Conservation (phyloP, 2,113 vertebrate species). For the Leptosomus discolor region DNA sequence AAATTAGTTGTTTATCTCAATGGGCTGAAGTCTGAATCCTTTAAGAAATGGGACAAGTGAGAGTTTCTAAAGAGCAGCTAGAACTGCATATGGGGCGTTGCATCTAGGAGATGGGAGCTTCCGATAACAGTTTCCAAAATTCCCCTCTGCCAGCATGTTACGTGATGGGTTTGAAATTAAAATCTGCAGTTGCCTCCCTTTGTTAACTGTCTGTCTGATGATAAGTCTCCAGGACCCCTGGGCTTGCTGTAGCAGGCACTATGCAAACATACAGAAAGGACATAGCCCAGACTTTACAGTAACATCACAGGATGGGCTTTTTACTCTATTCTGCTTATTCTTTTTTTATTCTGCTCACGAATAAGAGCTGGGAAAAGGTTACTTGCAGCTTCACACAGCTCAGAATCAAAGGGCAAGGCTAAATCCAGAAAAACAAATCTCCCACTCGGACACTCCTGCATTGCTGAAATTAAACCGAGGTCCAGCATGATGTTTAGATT, state of each 20-base stretch:
- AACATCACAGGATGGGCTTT: background rate
- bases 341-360: background rate
- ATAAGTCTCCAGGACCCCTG: background rate
- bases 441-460: background rate
- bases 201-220: background rate
- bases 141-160: background rate
- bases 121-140: background rate
- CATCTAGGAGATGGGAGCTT: background rate
- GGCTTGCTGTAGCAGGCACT: background rate
- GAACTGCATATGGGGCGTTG: background rate
- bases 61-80: background rate
- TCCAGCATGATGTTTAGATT: background rate
- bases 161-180: background rate
- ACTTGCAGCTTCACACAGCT: background rate
- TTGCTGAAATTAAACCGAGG: background rate
- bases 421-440: background rate
- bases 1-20: background rate
- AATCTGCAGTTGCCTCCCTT: background rate
- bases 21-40: background rate
- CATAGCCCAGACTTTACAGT: background rate
- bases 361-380: background rate
- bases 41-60: background rate
- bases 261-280: background rate
- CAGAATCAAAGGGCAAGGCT: background rate
- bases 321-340: background rate